Evolutionary conservation across 2,888 invertebrate genomes (phyloP), one percentile per base, ranked within the genome.

Genomic region (Plutella xylostella): DNA sequence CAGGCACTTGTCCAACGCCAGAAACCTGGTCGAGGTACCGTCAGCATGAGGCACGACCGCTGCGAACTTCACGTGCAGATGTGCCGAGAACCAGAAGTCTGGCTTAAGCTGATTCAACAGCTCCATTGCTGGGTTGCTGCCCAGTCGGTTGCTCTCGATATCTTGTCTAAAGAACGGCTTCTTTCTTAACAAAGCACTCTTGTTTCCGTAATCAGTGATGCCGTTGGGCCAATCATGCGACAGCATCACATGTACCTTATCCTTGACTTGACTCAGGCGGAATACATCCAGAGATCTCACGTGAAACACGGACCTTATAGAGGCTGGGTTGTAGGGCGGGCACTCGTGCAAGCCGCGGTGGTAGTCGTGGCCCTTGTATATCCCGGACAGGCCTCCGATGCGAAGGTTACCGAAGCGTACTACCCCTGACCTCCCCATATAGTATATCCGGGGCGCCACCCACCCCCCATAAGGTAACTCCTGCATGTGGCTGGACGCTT

Each of bases 381-480:
- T 99, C 4, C 99, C 97, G 30, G 96, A 96, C 44, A 97, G 61
- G 42, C 90, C 95, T 56, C 88, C 97, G 59, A 97, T 95, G 54
- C 96, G 87, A 18, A 98, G 64, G 25, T 96, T 93, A 52, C 91
- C 96, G 58, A 95, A 87, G 51, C 88, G 89, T 0, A 98, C 79
- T 6, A 97, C 92, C 45, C 93, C 90, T 11, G 96, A 95, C 78
- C 96, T 92, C 1, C 97, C 99, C 68, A 99, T 68, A 63, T 97
- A 99, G 74, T 93, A 99, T 55, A 99, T 98, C 65, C 98, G 98
- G 1, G 96, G 96, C 0, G 98, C 98, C 1, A 97, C 96, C 98
- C 99, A 99, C 6, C 99, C 99, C 14, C 99, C 99, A 71, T 96
- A 98, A 0, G 98, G 93, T 35, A 99, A 72, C 70, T 99, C 97